Conservation (phyloP, 2,888 invertebrate species). For the Parnassius smintheus region DNA sequence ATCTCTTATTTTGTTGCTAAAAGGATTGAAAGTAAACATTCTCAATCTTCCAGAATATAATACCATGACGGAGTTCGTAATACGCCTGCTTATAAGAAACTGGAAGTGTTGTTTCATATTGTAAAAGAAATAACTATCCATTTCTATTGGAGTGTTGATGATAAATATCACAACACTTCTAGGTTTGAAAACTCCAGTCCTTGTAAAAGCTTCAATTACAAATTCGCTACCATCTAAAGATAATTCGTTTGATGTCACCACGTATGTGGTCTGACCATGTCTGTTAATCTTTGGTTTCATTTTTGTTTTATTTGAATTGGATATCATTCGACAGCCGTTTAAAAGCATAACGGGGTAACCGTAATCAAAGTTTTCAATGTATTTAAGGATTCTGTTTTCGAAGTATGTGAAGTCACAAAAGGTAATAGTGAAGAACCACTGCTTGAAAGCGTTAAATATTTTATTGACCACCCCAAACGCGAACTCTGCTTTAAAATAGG, state of each 20-base stretch:
- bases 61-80: conserved; percentile 74
- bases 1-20: conserved; percentile 60
- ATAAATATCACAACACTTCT: conserved; percentile 68
- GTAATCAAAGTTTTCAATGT: conserved; percentile 59
- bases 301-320: conserved; percentile 46
- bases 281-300: conserved; percentile 63
- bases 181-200: conserved; percentile 69
- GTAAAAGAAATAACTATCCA: conserved; percentile 60
- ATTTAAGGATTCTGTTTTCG: conserved; percentile 68
- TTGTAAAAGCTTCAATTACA: conserved; percentile 54
- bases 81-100: conserved; percentile 73
- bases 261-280: conserved; percentile 65
- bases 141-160: conserved; percentile 50
- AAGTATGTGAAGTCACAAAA: conserved; percentile 74
- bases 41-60: conserved; percentile 55
- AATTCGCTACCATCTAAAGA: conserved; percentile 56
- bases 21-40: conserved; percentile 78
- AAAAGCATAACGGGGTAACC: conserved; percentile 68
- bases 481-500: conserved; percentile 51
- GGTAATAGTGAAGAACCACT: conserved; percentile 71
- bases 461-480: conserved; percentile 62
- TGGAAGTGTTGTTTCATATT: conserved; percentile 70
- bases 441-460: conserved; percentile 64
- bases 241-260: conserved; percentile 60
- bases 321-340: conserved; percentile 70